phyloP scores from a whole-genome alignment of 2,888 invertebrate genomes.

The Myopa testacea region DNA sequence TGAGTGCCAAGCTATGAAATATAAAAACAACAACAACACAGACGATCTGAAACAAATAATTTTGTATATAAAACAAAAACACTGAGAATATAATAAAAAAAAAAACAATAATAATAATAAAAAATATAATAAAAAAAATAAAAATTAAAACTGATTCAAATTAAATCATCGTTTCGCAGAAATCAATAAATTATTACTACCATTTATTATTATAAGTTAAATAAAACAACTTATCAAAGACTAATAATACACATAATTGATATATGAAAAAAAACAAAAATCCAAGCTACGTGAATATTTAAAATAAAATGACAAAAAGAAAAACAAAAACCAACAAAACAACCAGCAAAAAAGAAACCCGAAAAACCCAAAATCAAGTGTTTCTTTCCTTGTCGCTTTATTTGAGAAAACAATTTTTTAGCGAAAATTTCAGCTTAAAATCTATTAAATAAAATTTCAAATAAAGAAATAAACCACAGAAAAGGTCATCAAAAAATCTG shows the following conservation, averaged over 20 bases:
- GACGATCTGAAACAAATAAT: conserved; percentile 40
- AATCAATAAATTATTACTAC: no score
- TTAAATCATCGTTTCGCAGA: no score
- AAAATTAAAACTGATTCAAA: conserved; percentile 31
- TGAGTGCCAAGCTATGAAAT: conserved; percentile 67
- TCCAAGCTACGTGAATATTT: neutral
- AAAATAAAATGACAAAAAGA: conserved; percentile 49
- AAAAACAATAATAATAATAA: conserved; percentile 38
- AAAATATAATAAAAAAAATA: conserved; percentile 41
- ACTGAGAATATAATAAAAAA: conserved; percentile 47
- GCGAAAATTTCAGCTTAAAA: neutral
- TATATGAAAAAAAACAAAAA: neutral
- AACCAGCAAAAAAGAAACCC: no score
- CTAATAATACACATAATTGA: no score
- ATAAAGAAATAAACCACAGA: neutral
- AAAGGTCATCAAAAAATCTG: conserved; percentile 42
- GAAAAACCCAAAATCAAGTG: no score
- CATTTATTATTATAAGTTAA: no score
- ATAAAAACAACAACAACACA: conserved; percentile 38
- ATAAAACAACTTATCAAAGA: no score
- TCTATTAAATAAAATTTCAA: conserved; percentile 18
- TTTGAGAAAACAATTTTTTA: no score
- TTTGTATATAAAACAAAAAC: conserved; percentile 15
- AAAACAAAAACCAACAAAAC: no score
- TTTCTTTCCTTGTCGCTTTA: no score